Conservation (phyloP, 2,113 vertebrate species). For the Coregonus clupeaformis region DNA sequence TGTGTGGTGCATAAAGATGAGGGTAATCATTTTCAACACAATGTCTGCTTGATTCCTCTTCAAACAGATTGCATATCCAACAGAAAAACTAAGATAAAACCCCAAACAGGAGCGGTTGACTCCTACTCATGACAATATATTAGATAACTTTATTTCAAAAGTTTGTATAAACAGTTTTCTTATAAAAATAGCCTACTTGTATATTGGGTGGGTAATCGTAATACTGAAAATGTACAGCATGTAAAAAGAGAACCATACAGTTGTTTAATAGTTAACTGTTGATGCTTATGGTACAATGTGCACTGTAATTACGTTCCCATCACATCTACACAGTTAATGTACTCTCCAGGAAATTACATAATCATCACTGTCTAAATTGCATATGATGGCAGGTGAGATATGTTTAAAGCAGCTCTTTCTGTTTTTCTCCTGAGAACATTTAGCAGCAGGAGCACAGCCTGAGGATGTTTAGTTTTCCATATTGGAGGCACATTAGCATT, state of each 20-base stretch:
- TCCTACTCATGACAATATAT: conserved; percentile 11
- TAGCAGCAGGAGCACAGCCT: conserved; percentile 7
- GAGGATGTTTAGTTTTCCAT: conserved; percentile 12
- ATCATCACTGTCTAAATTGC: conserved; percentile 28
- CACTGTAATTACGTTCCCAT: background rate
- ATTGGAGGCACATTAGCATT: conserved; percentile 5
- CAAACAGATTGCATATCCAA: background rate
- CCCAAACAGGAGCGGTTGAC: conserved; percentile 25
- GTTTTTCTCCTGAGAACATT: conserved; percentile 10
- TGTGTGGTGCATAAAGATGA: background rate
- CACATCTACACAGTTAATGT: conserved; percentile 1
- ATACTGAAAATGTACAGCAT: background rate
- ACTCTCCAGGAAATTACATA: conserved; percentile 16
- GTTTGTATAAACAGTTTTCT: no score
- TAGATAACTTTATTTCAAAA: no score
- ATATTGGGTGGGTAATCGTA: no score
- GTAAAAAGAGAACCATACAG: background rate
- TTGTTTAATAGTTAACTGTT: background rate
- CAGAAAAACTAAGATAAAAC: conserved; percentile 4
- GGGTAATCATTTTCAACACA: background rate
- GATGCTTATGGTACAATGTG: background rate
- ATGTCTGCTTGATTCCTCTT: background rate
- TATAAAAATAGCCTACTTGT: no score
- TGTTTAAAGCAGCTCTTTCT: conserved; percentile 32
- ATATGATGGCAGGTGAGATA: conserved; percentile 37